Evolutionary conservation across 2,888 invertebrate species (phyloP), one percentile per base, ranked within the genome.

Genomic region (Oegoconia quadripuncta): DNA sequence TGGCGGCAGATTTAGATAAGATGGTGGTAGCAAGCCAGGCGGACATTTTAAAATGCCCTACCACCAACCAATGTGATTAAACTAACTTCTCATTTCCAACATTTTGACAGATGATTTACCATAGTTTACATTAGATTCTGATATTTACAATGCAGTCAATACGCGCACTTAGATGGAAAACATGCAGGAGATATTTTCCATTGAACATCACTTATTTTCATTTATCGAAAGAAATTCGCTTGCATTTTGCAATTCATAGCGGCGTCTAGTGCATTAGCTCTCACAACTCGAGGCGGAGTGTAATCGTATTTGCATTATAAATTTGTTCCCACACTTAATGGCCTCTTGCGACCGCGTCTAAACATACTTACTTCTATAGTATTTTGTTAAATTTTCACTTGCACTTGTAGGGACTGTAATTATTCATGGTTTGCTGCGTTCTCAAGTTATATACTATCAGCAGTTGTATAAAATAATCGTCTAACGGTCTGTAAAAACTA

Each of bases 241-340:
- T 68, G 64, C 69, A 74, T 74, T 83, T 81, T 75, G 74, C 77
- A 78, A 80, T 82, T 82, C 79, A 80, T 79, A 74, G 74, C 68
- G 64, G 44, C 57, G 60, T 59, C 50, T 68, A 78, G 76, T 84
- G 83, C 84, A 86, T 86, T 84, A 84, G 81, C 78, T 62, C 53
- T 69, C 68, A 61, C 65, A 58, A 64, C 72, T 65, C 66, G 60
- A 48, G 60, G 58, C 64, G 59, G 64, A 65, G 53, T 69, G 80
- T 83, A 84, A 84, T 86, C 80, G 76, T 83, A 83, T 87, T 86
- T 87, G 79, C 86, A 86, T 86, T 84, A 86, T 83, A 84, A 84
- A 84, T 84, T 78, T 77, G 75, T 77, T 74, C 67, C 70, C 74
- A 76, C 74, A 72, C 65, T 65, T 84, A 86, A 84, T 82, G 78